Evolutionary conservation across 1,140 invertebrate genomes (phyloP).

Genomic region (Vanessa tameamea): DNA sequence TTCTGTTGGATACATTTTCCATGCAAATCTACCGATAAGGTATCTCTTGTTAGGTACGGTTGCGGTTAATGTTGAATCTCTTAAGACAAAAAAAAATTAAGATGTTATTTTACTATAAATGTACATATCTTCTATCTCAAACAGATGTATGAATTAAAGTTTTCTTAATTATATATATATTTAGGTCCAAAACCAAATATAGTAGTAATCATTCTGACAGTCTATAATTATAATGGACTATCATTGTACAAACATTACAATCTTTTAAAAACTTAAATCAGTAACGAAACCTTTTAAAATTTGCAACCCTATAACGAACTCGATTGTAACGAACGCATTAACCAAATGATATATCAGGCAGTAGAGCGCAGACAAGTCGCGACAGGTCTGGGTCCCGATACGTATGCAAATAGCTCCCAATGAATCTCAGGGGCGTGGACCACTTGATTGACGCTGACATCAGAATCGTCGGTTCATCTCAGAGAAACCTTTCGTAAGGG

Average conservation of each 20-base stretch:
- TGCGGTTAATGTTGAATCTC: slow-evolving; percentile 1
- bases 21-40: slow-evolving; percentile 64
- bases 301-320: slow-evolving; percentile 33
- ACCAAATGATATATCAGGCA: slow-evolving; percentile 69
- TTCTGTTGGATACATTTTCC: slow-evolving; percentile 64
- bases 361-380: slow-evolving; percentile 56
- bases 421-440: slow-evolving; percentile 72
- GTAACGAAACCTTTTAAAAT: slow-evolving; percentile 11
- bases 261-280: background rate
- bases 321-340: slow-evolving; percentile 71
- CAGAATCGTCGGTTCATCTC: slow-evolving; percentile 53
- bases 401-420: slow-evolving; percentile 76
- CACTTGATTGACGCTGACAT: slow-evolving; percentile 71
- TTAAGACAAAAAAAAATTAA: slow-evolving; percentile 3
- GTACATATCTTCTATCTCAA: background rate
- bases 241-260: no score
- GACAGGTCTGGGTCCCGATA: slow-evolving; percentile 61
- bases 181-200: no score
- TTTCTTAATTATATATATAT: no score
- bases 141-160: no score
- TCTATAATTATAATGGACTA: no score
- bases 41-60: slow-evolving; percentile 17
- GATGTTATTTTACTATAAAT: background rate
- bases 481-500: slow-evolving; percentile 54
- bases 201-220: no score